Evolutionary conservation across 2,113 vertebrate genomes (phyloP), one percentile per base, ranked within the genome.

Genomic region (Halichoeres trimaculatus): DNA sequence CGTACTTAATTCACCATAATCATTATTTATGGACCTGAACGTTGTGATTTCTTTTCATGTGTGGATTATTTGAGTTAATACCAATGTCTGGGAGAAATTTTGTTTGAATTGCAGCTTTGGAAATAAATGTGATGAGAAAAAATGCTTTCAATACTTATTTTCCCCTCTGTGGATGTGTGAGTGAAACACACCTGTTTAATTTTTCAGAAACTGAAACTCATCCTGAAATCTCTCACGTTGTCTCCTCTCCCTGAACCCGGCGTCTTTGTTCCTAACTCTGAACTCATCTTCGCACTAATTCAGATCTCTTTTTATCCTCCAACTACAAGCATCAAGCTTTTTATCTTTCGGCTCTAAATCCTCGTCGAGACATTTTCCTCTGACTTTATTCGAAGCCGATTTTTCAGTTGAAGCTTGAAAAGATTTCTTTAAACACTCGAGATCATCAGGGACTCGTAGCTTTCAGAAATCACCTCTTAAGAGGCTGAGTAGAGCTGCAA

Each of bases 131-230:
- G n/a, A n/a, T n/a, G n/a, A n/a, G n/a, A n/a, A n/a, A n/a, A n/a
- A n/a, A n/a, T n/a, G n/a, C n/a, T n/a, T n/a, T n/a, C n/a, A n/a
- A n/a, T n/a, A n/a, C n/a, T n/a, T n/a, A n/a, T n/a, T n/a, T n/a
- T n/a, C n/a, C n/a, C n/a, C n/a, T n/a, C n/a, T n/a, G n/a, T n/a
- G n/a, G n/a, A n/a, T 14, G 20, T 4, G 19, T 56, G 3, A 23
- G 3, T 23, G 4, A 58, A 45, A 66, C 20, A 53, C 48, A 77
- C 8, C n/a, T n/a, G n/a, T n/a, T n/a, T n/a, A n/a, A n/a, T n/a
- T n/a, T n/a, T 6, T 30, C 30, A 30, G 6, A 30, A 30, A 30
- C 30, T 30, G 30, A 6, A 30, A 30, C 6, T 30, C 30, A 30
- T 30, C 30, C 30, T 30, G 30, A 30, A 40, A 40, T 40, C 9